These are phyloP conservation scores for Elymnias hypermnestra DNA, from an alignment of 1,140 invertebrate species.

Conservation along the genomic window DNA sequence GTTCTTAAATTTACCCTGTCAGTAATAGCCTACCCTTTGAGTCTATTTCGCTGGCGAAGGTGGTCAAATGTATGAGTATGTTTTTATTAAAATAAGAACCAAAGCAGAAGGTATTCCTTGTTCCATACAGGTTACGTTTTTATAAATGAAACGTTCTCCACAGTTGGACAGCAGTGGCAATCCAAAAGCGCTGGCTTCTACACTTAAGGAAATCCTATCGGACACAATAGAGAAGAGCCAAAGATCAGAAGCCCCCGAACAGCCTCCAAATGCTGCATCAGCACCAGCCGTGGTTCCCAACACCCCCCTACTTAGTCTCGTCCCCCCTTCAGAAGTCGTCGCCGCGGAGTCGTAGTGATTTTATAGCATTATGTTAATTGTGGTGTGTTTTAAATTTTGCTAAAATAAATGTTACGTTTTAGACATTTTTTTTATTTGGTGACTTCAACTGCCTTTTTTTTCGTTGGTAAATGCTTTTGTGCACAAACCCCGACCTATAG, in stretches of 20 bases:
- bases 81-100: too few relatives aligned
- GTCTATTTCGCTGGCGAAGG: too few relatives aligned
- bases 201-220: conserved; percentile 57
- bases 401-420: conserved; percentile 31
- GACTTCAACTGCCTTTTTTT: too few relatives aligned
- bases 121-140: too few relatives aligned
- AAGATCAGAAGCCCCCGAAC: conserved; percentile 15
- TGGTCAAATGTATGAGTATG: too few relatives aligned
- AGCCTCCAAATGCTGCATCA: conserved; percentile 27
- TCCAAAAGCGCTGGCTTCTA: conserved; percentile 45
- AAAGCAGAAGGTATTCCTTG: too few relatives aligned
- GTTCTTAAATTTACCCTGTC: too few relatives aligned
- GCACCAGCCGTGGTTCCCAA: conserved; percentile 33
- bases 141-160: too few relatives aligned
- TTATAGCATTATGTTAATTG: conserved; percentile 27
- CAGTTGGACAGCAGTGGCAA: conserved; percentile 57
- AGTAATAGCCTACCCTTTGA: too few relatives aligned
- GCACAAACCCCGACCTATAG: too few relatives aligned
- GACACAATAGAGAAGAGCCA: conserved; percentile 48
- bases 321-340: conserved; percentile 4
- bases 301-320: conserved; percentile 2
- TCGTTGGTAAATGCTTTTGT: too few relatives aligned
- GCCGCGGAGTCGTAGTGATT: conserved; percentile 22
- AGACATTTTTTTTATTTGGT: background rate
- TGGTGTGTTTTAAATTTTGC: conserved; percentile 42